phyloP scores from a whole-genome alignment of 2,113 vertebrate species.

The Phalacrocorax aristotelis region DNA sequence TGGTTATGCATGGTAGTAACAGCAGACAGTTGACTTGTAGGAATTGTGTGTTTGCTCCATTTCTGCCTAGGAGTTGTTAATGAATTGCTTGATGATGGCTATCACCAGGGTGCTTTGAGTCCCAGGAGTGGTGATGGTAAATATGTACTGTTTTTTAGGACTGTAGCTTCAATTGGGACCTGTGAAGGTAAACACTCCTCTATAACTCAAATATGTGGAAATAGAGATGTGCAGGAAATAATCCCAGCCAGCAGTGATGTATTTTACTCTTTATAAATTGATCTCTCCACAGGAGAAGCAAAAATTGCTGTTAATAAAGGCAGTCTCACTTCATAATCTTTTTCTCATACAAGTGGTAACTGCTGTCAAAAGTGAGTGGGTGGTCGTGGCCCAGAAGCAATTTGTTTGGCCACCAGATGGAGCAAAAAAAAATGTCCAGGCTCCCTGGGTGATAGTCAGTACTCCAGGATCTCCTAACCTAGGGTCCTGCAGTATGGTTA shows the following conservation, averaged over 20 bases:
- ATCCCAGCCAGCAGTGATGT: background rate
- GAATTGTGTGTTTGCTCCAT: background rate
- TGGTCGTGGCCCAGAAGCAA: background rate
- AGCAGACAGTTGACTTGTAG: background rate
- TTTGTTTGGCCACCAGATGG: background rate
- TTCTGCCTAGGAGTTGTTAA: background rate
- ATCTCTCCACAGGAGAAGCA: background rate
- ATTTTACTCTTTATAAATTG: background rate
- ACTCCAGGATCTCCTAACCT: background rate
- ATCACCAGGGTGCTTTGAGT: background rate
- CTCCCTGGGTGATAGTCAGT: rapidly evolving
- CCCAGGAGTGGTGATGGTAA: background rate
- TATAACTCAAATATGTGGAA: background rate
- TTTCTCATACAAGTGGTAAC: background rate
- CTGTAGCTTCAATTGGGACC: background rate
- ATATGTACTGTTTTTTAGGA: background rate
- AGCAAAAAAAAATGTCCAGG: background rate
- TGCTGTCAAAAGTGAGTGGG: background rate
- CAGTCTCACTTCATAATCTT: background rate
- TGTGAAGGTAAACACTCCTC: background rate
- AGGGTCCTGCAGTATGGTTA: background rate
- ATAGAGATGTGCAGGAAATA: background rate
- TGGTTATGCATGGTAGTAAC: background rate
- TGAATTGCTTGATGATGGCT: background rate
- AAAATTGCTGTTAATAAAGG: background rate